Base-by-base conservation (phyloP, 2,888 invertebrate genomes). In the Folsomia candida region DNA sequence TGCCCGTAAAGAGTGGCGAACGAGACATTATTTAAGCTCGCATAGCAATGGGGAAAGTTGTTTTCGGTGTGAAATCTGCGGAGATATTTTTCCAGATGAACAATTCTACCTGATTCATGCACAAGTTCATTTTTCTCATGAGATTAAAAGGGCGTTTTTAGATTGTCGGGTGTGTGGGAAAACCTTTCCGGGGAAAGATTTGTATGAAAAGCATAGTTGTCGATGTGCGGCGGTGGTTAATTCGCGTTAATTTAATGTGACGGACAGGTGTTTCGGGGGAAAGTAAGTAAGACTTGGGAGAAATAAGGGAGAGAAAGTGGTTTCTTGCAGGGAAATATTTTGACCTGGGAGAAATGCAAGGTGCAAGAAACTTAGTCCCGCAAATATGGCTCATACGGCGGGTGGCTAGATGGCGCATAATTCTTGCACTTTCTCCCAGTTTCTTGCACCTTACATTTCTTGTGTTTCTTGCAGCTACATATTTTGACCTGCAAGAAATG, bases 51-150 rank as follows among this genome's bases (percentile, higher is more conserved):
- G 74, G 25, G 71, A 74, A 65, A 74, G 71, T 61, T 74, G 74
- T 65, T 74, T 69, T 51, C 71, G 74, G 65, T 74, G 74, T 69
- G 71, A 71, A 67, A 71, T 71, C 63, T 74, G 74, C 67, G 69
- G 69, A 67, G 62, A 63, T 28, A 69, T 74, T 67, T 74, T 71
- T 67, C 69, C 69, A 67, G 71, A 74, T 67, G 74, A 74, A 71
- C 74, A 74, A 68, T 22, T 64, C 25, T 64, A 64, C 25, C 22
- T 47, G 37, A 64, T 64, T 51, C 64, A 64, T 51, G 51, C 64
- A 51, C 64, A 64, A 29, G 25, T 51, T 51, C 64, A 64, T 64
- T 64, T 64, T 20, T 57, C 57, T 57, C 11, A 20, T 57, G 57
- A 57, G 20, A 57, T 57, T 14, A 64, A 51, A 51, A 64, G 51